Conservation (phyloP, 2,113 vertebrate species). For the Solea solea region DNA sequence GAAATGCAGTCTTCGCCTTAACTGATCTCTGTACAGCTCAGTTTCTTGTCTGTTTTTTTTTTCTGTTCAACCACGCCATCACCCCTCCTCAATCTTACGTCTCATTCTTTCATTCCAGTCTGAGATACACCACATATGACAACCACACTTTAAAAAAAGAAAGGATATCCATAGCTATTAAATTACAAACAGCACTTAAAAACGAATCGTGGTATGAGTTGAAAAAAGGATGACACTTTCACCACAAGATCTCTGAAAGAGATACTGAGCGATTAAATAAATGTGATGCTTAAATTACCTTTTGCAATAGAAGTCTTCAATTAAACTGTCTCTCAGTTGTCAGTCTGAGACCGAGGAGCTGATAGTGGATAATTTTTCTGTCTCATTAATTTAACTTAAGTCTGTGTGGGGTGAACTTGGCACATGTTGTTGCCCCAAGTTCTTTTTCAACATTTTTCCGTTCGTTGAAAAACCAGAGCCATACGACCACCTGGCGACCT, state of each 20-base stretch:
- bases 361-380: neutral
- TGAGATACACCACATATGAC: neutral
- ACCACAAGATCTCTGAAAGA: neutral
- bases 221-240: conserved; percentile 5
- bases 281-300: conserved; percentile 22
- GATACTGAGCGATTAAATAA: neutral
- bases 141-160: neutral
- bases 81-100: neutral
- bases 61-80: neutral
- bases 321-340: conserved; percentile 26
- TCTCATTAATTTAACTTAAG: conserved; percentile 3
- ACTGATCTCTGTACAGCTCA: neutral
- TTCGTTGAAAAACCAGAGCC: conserved; percentile 28
- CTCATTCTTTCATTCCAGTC: neutral
- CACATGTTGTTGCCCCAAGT: neutral
- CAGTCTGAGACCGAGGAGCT: conserved; percentile 8
- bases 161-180: neutral
- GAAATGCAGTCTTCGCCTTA: neutral
- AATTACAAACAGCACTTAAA: neutral
- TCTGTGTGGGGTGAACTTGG: conserved; percentile 3
- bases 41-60: neutral
- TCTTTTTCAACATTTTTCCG: neutral
- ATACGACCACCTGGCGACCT: conserved; percentile 56
- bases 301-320: conserved; percentile 15
- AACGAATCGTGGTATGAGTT: neutral